Base-by-base conservation (phyloP, 1,140 invertebrate species). In the Elymnias hypermnestra region DNA sequence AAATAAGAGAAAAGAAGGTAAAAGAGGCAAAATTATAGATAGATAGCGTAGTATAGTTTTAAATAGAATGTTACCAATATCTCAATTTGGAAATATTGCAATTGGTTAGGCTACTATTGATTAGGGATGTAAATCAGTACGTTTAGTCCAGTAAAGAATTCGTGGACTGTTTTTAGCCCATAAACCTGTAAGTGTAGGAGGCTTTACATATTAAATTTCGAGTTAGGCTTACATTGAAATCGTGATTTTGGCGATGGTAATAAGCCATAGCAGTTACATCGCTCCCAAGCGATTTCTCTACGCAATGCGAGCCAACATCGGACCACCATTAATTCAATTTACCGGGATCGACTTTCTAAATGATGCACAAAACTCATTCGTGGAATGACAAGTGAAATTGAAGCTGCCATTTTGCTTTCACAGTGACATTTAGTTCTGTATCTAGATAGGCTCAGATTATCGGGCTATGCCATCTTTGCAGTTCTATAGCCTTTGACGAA, bases 291-390 rank as follows among this genome's bases (percentile, higher is more conserved):
- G 55, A 57, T 57, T 53, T 57, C 55, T 29, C 53, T 29, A 45
- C 47, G 53, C 53, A 45, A 44, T 46, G 42, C 47, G 42, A 41
- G 19, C 42, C 41, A 39, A 31, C 46, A 37, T 28, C 46, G 40
- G 33, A 33, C 15, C 9, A 42, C 60, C 63, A 74, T 71, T 71
- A 72, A 73, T 70, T 73, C 69, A 68, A 70, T 74, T 71, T 72
- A 59, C 68, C 56, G 57, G 64, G 64, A 75, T 72, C 55, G 64
- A 68, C 72, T 81, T 78, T 78, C 74, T 78, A 76, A 78, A 78
- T 73, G 70, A 78, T 82, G 71, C 59, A 72, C 74, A 64, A 74
- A 78, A 68, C 68, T 74, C 69, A 82, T 78, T 82, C 76, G 64
- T 57, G 53, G 58, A 68, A 70, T 78, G 74, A 82, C 74, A 72